phyloP scores from a whole-genome alignment of 2,113 vertebrate genomes.

The Embiotoca jacksoni region DNA sequence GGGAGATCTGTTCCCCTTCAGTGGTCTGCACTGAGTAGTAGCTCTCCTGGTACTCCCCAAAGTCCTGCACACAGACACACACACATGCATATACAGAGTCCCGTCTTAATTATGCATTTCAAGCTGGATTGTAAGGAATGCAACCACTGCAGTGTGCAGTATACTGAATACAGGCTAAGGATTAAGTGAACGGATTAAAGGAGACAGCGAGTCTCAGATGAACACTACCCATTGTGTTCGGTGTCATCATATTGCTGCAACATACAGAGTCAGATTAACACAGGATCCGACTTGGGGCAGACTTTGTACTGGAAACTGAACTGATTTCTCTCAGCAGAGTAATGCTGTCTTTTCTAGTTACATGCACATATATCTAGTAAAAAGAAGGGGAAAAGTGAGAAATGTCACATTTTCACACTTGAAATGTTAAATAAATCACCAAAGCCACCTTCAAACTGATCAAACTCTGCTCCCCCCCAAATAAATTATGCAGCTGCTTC shows the following conservation, averaged over 20 bases:
- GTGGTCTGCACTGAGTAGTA: conserved; percentile 99
- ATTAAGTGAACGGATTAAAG: conserved; percentile 49
- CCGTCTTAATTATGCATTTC: conserved; percentile 12
- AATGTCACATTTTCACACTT: neutral
- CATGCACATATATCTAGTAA: neutral
- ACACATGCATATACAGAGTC: neutral
- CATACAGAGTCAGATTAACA: conserved; percentile 27
- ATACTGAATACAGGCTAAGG: conserved; percentile 8
- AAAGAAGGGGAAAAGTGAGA: neutral
- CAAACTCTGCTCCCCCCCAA: neutral
- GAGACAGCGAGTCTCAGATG: conserved; percentile 30
- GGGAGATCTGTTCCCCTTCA: conserved; percentile 99
- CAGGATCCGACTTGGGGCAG: neutral
- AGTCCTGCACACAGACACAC: conserved; percentile 86
- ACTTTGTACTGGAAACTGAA: neutral
- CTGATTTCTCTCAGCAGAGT: neutral
- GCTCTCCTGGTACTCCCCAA: conserved; percentile 99
- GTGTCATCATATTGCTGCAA: conserved; percentile 37
- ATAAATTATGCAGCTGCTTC: no score
- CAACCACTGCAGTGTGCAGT: conserved; percentile 4
- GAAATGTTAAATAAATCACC: neutral
- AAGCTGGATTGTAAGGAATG: conserved; percentile 4
- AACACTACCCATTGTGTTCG: conserved; percentile 13
- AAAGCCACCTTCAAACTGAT: neutral
- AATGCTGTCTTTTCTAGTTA: neutral